Evolutionary conservation across 37 sponge, comb jelly and placozoan species (phyloP).

Genomic region (Beroe ovata): DNA sequence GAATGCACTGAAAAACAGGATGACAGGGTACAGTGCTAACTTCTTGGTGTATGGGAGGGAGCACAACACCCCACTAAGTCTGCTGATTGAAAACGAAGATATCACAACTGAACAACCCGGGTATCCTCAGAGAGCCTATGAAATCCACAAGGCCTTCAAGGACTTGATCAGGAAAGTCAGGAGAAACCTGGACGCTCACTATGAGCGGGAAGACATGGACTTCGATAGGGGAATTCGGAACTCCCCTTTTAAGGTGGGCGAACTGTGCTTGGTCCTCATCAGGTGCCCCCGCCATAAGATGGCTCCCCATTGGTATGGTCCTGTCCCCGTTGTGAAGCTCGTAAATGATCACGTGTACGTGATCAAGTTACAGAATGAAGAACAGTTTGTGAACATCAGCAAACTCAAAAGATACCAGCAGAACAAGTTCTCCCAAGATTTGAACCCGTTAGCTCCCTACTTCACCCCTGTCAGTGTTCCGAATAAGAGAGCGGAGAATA

Average conservation of each 20-base stretch:
- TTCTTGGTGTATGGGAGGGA: constrained; percentile 20
- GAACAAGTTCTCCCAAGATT: neutral
- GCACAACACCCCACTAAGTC: neutral
- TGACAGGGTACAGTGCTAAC: constrained; percentile 3
- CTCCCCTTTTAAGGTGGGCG: neutral
- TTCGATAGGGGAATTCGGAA: neutral
- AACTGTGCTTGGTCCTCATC: neutral
- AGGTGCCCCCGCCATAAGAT: neutral
- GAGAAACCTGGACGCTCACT: neutral
- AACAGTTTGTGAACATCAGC: constrained; percentile 20
- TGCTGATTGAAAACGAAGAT: constrained; percentile 4
- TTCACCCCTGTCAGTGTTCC: neutral
- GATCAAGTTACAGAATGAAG: neutral
- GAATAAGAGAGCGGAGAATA: neutral
- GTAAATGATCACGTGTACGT: constrained; percentile 8
- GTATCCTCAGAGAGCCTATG: neutral
- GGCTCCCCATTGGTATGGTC: neutral
- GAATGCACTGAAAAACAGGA: neutral
- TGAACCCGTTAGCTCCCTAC: neutral
- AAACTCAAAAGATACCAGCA: neutral
- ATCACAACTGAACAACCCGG: neutral
- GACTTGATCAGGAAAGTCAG: neutral
- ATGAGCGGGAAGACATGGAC: neutral
- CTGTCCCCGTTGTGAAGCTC: neutral
- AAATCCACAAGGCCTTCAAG: neutral